phyloP scores from a whole-genome alignment of 2,888 invertebrate species.

The Sphinx pinastri region DNA sequence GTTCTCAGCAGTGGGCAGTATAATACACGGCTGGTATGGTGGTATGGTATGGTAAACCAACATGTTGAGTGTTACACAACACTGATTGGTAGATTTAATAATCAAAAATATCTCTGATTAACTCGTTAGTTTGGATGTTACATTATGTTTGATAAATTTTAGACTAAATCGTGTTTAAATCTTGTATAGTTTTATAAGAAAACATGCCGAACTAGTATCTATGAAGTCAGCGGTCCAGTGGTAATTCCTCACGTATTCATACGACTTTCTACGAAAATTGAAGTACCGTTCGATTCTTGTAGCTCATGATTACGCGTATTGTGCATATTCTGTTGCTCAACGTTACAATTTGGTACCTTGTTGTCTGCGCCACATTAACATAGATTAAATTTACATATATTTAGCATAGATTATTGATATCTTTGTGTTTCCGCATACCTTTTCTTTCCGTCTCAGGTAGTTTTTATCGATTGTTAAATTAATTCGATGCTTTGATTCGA shows the following conservation, averaged over 20 bases:
- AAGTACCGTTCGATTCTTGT: not conserved
- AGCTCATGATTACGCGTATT: not conserved
- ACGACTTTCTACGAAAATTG: not conserved
- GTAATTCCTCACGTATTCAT: not conserved
- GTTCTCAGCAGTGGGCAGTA: too few species aligned
- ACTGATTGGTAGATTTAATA: too few species aligned
- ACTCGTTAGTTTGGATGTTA: too few species aligned
- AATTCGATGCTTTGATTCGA: too few species aligned
- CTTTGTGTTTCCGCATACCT: not conserved
- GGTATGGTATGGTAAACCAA: too few species aligned
- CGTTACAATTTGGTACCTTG: constrained; percentile 8
- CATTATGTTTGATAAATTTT: too few species aligned
- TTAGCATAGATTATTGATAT: constrained; percentile 6
- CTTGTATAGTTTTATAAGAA: too few species aligned
- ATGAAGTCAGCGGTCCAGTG: not conserved
- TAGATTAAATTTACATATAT: constrained; percentile 13
- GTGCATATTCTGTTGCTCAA: constrained; percentile 2
- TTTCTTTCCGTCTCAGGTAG: not conserved
- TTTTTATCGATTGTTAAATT: not conserved
- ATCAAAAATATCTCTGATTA: too few species aligned
- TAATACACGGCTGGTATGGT: too few species aligned
- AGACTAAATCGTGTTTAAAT: too few species aligned
- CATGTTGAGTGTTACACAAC: too few species aligned
- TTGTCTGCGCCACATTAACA: constrained; percentile 15
- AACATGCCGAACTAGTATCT: not conserved